These are phyloP conservation scores for Thumatha senex DNA, from an alignment of 2,888 invertebrate species.

Conservation along the genomic window DNA sequence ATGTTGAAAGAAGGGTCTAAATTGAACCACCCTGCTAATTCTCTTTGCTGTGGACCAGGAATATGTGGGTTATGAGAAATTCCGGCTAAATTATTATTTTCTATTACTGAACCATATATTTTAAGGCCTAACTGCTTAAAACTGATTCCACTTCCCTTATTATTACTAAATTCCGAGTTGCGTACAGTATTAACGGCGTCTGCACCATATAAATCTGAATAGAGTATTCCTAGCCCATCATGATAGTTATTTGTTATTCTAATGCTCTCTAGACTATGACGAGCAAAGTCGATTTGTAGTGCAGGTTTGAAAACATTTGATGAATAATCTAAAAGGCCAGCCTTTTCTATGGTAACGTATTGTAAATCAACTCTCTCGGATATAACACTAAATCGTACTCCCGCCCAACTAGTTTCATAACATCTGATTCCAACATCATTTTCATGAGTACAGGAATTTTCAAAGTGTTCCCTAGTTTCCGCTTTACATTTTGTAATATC, in stretches of 20 bases:
- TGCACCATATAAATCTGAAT: slow-evolving; percentile 96
- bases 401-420: slow-evolving; percentile 97
- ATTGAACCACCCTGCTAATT: slow-evolving; percentile 96
- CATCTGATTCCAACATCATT: slow-evolving; percentile 95
- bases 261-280: slow-evolving; percentile 92
- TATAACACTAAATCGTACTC: slow-evolving; percentile 93
- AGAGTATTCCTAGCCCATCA: slow-evolving; percentile 96
- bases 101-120: slow-evolving; percentile 90
- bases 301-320: slow-evolving; percentile 95
- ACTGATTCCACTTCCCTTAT: slow-evolving; percentile 94
- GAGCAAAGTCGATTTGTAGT: slow-evolving; percentile 92
- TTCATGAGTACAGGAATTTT: slow-evolving; percentile 94
- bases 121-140: slow-evolving; percentile 94
- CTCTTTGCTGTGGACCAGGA: slow-evolving; percentile 92
- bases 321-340: slow-evolving; percentile 96
- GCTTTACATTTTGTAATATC: slow-evolving; percentile 95
- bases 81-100: slow-evolving; percentile 93
- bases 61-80: slow-evolving; percentile 96
- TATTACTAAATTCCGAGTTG: slow-evolving; percentile 92
- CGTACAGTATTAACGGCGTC: slow-evolving; percentile 91
- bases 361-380: slow-evolving; percentile 94
- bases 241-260: slow-evolving; percentile 93
- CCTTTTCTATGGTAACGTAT: slow-evolving; percentile 94
- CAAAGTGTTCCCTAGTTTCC: slow-evolving; percentile 90
- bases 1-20: slow-evolving; percentile 86